Percentiles rank a stretch among this genome's conserved stretches.
phyloP scores from a whole-genome alignment of 2,113 vertebrate species.

The Coturnix japonica region DNA sequence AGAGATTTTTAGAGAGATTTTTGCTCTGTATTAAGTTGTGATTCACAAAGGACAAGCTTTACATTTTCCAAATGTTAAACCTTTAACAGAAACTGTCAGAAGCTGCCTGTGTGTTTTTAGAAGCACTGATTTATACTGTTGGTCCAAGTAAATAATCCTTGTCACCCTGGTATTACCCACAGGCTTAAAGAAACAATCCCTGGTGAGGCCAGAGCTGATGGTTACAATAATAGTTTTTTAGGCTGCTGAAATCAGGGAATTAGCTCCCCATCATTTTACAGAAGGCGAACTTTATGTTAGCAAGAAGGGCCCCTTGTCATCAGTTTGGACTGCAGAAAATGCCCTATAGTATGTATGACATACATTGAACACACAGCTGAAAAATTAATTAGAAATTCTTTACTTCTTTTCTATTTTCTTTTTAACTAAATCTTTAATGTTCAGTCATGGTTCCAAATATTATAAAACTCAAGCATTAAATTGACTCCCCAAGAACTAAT shows the following conservation, averaged over 20 bases:
- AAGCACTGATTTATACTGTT: slow-evolving; percentile 28
- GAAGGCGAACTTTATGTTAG: background rate
- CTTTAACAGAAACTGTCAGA: background rate
- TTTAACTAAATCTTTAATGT: background rate
- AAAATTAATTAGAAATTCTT: background rate
- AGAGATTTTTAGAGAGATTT: background rate
- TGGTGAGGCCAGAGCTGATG: background rate
- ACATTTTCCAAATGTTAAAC: background rate
- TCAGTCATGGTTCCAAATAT: background rate
- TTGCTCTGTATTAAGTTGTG: background rate
- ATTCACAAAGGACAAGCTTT: slow-evolving; percentile 30
- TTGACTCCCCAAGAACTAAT: fast-evolving
- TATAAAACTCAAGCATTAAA: background rate
- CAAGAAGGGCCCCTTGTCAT: background rate
- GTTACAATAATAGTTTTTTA: background rate
- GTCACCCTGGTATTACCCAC: background rate
- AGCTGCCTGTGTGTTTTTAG: background rate
- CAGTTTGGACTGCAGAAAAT: background rate
- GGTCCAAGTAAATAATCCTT: background rate
- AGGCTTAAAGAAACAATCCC: slow-evolving; percentile 29
- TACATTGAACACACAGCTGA: background rate
- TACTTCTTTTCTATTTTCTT: background rate
- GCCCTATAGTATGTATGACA: too few species aligned
- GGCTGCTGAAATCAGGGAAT: slow-evolving; percentile 12
- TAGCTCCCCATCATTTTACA: background rate